Conservation (phyloP, 2,113 vertebrate species). For the Hemiprocne comata region DNA sequence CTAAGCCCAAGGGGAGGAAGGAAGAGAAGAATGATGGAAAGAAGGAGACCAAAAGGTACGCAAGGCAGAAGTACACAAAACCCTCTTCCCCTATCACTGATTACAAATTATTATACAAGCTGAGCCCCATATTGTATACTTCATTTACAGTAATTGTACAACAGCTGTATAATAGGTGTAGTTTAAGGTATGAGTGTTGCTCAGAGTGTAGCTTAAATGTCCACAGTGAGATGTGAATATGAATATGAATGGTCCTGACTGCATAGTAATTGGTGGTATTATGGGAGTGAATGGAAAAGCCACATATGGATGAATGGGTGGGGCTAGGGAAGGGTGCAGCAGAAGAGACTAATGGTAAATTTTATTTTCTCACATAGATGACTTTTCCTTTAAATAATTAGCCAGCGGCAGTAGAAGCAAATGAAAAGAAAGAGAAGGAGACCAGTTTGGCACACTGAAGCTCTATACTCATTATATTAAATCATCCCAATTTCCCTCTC, state of each 20-base stretch:
- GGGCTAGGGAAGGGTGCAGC: conserved; percentile 68
- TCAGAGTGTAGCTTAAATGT: conserved; percentile 78
- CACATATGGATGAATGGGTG: conserved; percentile 81
- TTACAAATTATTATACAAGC: conserved; percentile 62
- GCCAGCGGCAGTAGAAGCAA: conserved; percentile 28
- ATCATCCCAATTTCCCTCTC: conserved; percentile 33
- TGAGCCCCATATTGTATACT: conserved; percentile 70
- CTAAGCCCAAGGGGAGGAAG: conserved; percentile 18
- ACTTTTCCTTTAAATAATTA: conserved; percentile 70
- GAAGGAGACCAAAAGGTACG: neutral
- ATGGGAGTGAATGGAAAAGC: conserved; percentile 77
- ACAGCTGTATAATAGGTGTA: conserved; percentile 83
- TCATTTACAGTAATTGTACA: conserved; percentile 78
- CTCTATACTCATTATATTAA: conserved; percentile 14
- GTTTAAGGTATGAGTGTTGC: conserved; percentile 78
- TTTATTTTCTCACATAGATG: conserved; percentile 68
- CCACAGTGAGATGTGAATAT: conserved; percentile 81
- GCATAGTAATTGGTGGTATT: conserved; percentile 82
- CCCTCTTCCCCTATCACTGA: conserved; percentile 46
- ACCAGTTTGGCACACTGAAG: conserved; percentile 16
- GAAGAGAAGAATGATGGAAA: neutral
- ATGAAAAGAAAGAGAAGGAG: conserved; percentile 28
- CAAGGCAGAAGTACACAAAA: conserved; percentile 43
- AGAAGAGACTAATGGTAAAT: conserved; percentile 67
- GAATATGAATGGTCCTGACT: conserved; percentile 79